Evolutionary conservation across 2,888 invertebrate species (phyloP).

Genomic region (Hydroisotoma schaefferi): DNA sequence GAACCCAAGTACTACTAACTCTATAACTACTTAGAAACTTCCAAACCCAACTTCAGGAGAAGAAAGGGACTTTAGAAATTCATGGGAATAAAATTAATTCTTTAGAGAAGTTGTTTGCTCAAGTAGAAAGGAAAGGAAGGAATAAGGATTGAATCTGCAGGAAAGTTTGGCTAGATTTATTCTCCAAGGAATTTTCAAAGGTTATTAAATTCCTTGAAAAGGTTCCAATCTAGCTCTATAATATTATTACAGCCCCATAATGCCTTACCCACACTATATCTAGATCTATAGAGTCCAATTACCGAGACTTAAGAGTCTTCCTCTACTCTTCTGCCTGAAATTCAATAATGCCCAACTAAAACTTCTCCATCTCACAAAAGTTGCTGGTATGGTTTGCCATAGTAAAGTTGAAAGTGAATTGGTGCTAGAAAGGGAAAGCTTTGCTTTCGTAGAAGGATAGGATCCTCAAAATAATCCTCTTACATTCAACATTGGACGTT

Average conservation of each 20-base stretch:
- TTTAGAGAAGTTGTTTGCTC: background rate
- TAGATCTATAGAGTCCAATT: too few relatives aligned
- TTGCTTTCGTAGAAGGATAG: background rate
- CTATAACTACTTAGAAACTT: too few relatives aligned
- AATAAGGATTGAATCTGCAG: conserved; percentile 1
- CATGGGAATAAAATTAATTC: conserved; percentile 1
- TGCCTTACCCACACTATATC: too few relatives aligned
- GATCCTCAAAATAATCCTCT: conserved; percentile 11
- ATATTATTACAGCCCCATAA: too few relatives aligned
- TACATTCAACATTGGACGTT: conserved; percentile 12
- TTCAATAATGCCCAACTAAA: conserved; percentile 13
- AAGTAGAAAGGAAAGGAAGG: too few relatives aligned
- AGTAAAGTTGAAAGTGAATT: too few relatives aligned
- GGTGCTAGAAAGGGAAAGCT: conserved; percentile 4
- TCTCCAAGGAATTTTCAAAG: conserved; percentile 1
- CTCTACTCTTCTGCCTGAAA: background rate
- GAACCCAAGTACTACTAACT: too few relatives aligned
- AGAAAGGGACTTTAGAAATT: background rate
- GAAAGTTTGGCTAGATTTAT: background rate
- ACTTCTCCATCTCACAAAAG: conserved; percentile 17
- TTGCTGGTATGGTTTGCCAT: too few relatives aligned
- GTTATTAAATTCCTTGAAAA: conserved; percentile 6
- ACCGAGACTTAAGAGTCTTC: background rate
- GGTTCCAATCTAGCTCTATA: too few relatives aligned
- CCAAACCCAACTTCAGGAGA: too few relatives aligned